These are phyloP conservation scores for Galaxias olidus DNA, from an alignment of 2,797 vertebrate species.

Conservation along the genomic window DNA sequence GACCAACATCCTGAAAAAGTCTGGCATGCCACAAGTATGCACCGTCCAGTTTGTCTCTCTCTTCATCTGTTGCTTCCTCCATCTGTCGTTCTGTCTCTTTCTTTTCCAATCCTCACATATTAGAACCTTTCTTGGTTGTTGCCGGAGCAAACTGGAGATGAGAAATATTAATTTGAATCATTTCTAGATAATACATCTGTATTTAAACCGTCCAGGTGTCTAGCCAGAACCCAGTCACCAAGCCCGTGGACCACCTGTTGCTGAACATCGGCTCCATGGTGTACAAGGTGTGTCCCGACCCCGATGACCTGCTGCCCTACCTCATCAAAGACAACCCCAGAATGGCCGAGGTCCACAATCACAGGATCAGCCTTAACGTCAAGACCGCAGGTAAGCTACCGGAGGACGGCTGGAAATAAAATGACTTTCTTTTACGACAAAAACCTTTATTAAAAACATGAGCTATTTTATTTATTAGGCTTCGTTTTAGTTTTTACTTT, in stretches of 20 bases:
- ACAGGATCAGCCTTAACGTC: conserved; percentile 53
- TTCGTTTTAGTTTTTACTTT: too few relatives aligned
- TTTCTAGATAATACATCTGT: neutral
- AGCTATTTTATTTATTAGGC: too few relatives aligned
- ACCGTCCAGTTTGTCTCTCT: too few relatives aligned
- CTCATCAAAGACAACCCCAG: conserved; percentile 64
- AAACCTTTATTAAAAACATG: too few relatives aligned
- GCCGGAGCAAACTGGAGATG: too few relatives aligned
- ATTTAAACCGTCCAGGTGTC: conserved; percentile 57
- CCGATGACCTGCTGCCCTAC: conserved; percentile 70
- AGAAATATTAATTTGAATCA: too few relatives aligned
- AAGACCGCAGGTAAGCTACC: conserved; percentile 61
- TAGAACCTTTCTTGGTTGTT: too few relatives aligned
- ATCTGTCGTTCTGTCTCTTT: too few relatives aligned
- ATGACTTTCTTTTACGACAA: too few relatives aligned
- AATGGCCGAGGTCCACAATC: conserved; percentile 60
- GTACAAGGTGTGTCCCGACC: conserved; percentile 67
- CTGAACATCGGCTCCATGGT: conserved; percentile 71
- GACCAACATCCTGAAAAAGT: conserved; percentile 55
- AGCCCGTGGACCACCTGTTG: conserved; percentile 69
- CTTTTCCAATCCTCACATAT: too few relatives aligned
- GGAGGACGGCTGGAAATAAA: too few relatives aligned
- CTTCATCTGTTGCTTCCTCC: too few relatives aligned
- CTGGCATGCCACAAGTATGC: conserved; percentile 61
- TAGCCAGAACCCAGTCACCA: conserved; percentile 50